Evolutionary conservation across 1,140 invertebrate species (phyloP).

Genomic region (Caenorhabditis latens): DNA sequence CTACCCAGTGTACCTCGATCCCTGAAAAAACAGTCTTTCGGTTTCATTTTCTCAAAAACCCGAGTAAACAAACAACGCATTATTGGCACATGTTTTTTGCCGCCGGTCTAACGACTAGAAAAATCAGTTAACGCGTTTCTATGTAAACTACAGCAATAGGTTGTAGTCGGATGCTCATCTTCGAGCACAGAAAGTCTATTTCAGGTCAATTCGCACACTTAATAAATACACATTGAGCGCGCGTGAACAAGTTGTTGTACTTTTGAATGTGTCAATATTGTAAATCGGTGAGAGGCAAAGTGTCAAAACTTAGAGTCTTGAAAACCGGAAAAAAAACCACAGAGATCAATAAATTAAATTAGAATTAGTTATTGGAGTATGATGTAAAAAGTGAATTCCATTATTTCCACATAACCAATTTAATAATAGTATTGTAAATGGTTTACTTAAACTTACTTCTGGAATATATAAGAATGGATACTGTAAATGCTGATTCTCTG

Average conservation of each 20-base stretch:
- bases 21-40: not conserved
- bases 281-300: not conserved
- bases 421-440: too few species aligned
- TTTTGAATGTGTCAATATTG: conserved; percentile 22
- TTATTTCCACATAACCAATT: too few species aligned
- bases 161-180: not conserved
- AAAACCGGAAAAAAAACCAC: not conserved
- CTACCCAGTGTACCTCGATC: not conserved
- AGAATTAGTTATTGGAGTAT: not conserved
- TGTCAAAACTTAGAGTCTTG: not conserved
- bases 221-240: not conserved
- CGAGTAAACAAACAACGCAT: not conserved
- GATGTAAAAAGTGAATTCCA: too few species aligned
- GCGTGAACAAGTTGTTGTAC: conserved; percentile 35
- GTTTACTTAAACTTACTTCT: too few species aligned
- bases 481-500: too few species aligned
- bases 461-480: too few species aligned
- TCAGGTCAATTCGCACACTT: not conserved
- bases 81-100: conserved; percentile 2
- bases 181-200: conserved; percentile 19
- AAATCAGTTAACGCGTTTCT: not conserved
- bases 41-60: conserved; percentile 8
- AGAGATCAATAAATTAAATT: not conserved
- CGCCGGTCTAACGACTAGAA: not conserved
- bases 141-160: conserved; percentile 2